Evolutionary conservation across 2,888 invertebrate genomes (phyloP).

Genomic region (Fragum whitleyi): DNA sequence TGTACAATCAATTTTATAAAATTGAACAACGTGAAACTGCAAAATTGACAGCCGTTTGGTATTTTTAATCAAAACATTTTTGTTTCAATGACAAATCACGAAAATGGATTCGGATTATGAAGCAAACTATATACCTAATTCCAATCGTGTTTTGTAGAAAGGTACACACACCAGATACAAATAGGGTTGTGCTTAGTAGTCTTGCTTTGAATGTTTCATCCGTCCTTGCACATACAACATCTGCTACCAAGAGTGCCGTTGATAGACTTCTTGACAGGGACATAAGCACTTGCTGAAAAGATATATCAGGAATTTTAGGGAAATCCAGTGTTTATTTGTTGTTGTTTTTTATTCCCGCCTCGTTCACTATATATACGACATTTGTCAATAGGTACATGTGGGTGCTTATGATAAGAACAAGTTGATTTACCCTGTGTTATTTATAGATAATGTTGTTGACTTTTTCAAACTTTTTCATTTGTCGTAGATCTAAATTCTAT

Average conservation of each 20-base stretch:
- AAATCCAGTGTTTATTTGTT: not conserved
- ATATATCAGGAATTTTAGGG: not conserved
- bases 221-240: constrained; percentile 62
- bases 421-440: not conserved
- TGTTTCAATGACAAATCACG: too few relatives aligned
- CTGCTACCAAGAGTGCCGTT: constrained; percentile 56
- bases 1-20: too few relatives aligned
- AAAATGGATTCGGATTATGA: too few relatives aligned
- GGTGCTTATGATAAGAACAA: not conserved
- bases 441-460: not conserved
- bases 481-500: too few relatives aligned
- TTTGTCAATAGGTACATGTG: too few relatives aligned
- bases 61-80: too few relatives aligned
- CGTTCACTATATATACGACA: too few relatives aligned
- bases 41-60: too few relatives aligned
- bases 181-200: constrained; percentile 62
- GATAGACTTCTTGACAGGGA: constrained; percentile 63
- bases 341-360: too few relatives aligned
- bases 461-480: too few relatives aligned
- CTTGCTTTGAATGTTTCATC: constrained; percentile 60
- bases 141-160: constrained; percentile 66
- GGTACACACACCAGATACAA: constrained; percentile 65
- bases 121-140: constrained; percentile 48
- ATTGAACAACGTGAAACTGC: too few relatives aligned
- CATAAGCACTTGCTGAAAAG: constrained; percentile 64